Base-by-base conservation (phyloP, 2,797 vertebrate species). In the Craterocephalus amniculus region DNA sequence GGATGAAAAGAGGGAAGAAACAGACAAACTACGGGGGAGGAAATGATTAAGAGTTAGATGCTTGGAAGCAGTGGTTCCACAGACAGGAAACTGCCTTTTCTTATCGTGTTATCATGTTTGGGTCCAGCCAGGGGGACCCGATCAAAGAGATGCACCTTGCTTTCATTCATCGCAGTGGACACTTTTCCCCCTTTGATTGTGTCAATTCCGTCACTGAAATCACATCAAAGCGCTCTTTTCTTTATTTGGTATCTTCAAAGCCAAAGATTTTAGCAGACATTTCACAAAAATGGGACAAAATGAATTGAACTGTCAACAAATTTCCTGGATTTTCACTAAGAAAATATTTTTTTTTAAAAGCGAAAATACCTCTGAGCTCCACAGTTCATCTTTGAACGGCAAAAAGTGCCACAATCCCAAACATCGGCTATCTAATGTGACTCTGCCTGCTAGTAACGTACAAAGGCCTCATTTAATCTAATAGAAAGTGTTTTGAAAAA, bases 101-200 rank as follows among this genome's bases (percentile, higher is more conserved):
- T 92, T 89, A 89, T 90, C 78, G 58, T 74, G 72, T 84, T 91
- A 89, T 90, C 85, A 62, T 2, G 22, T 59, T 73, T 18, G 43
- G 54, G 69, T 78, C 59, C 60, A 45, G 78, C 66, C 72, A 45
- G 18, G 20, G 73, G 67, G 57, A 65, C 29, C 7, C 18, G 68
- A 87, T 88, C 82, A 92, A 91, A 90, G 74, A 79, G 62, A 71
- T 76, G 77, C 87, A 89, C 81, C 84, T 89, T 87, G 74, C 78
- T 78, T 88, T 81, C 63, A 86, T 86, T 84, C 71, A 38, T 26
- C 48, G 31, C 60, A 66, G 43, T 60, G 67, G 34, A 31, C 20
- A 27, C 63, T 57, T 34, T 55, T 24, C 20, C 6, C 5, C 20
- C 12, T 8, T 12, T 6, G 43, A 22, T 65, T 73, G 22, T 13